phyloP scores from a whole-genome alignment of 2,888 invertebrate genomes.

The Drosophila leonis region DNA sequence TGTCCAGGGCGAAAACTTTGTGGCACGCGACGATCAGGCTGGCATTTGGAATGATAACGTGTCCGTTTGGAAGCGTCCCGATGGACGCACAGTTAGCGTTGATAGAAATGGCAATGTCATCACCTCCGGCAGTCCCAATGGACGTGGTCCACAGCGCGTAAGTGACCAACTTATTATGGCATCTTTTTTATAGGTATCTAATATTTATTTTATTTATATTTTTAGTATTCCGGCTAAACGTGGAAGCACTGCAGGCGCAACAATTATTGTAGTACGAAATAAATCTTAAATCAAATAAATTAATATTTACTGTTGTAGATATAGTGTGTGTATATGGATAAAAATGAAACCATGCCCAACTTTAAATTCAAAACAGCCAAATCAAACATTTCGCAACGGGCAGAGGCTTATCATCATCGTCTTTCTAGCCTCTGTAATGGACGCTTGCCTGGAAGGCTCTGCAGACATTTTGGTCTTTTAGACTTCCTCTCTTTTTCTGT shows the following conservation, averaged over 20 bases:
- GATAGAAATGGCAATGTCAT: slow-evolving; percentile 47
- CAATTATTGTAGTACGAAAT: background rate
- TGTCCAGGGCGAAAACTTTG: slow-evolving; percentile 63
- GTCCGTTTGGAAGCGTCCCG: slow-evolving; percentile 62
- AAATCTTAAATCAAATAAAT: background rate
- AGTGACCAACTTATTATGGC: slow-evolving; percentile 6
- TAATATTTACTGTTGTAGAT: background rate
- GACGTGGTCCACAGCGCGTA: slow-evolving; percentile 51
- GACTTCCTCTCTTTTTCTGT: background rate
- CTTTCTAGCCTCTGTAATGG: background rate
- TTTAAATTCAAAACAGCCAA: background rate
- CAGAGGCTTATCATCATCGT: background rate
- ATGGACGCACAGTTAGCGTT: slow-evolving; percentile 58
- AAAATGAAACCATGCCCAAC: background rate
- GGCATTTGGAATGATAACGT: slow-evolving; percentile 43
- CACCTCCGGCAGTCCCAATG: slow-evolving; percentile 61
- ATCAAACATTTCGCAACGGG: background rate
- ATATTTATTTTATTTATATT: background rate
- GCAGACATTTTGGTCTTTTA: background rate
- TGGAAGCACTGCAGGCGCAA: background rate
- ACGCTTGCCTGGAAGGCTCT: background rate
- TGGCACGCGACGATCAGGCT: slow-evolving; percentile 63
- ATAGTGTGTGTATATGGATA: background rate
- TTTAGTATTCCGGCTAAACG: slow-evolving; percentile 40
- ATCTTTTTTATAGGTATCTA: no score